phyloP scores from a whole-genome alignment of 2,888 invertebrate species.

The Drosophila borborema region DNA sequence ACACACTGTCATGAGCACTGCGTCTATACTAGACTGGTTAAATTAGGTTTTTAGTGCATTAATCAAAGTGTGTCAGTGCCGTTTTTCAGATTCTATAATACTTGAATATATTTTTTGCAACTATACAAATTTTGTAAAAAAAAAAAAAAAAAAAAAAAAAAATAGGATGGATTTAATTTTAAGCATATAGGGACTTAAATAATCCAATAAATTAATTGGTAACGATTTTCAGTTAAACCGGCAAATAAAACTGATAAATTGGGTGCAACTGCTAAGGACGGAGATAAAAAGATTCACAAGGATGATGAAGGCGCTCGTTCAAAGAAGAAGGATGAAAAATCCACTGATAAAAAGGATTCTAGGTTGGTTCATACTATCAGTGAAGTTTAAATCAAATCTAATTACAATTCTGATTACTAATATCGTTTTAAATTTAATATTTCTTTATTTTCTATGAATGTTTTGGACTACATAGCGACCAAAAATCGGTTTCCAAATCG shows the following conservation, averaged over 20 bases:
- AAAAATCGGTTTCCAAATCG: constrained; percentile 77
- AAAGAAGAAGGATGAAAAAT: constrained; percentile 85
- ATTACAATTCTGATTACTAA: constrained; percentile 19
- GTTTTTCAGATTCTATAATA: constrained; percentile 1
- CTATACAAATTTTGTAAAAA: too few species aligned
- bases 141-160: neutral
- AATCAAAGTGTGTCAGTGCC: constrained; percentile 10
- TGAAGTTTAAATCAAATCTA: too few species aligned
- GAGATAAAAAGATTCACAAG: constrained; percentile 74
- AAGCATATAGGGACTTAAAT: neutral
- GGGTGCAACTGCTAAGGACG: constrained; percentile 56
- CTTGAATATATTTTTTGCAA: neutral
- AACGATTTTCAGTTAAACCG: constrained; percentile 60
- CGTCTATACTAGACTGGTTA: neutral
- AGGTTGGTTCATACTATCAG: constrained; percentile 84
- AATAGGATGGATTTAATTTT: neutral
- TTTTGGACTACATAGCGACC: constrained; percentile 64
- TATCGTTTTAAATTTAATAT: neutral
- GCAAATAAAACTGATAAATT: constrained; percentile 58
- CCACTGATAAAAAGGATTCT: constrained; percentile 86
- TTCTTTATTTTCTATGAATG: constrained; percentile 9
- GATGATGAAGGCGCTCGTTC: constrained; percentile 67
- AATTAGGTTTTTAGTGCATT: neutral
- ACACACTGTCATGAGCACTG: neutral
- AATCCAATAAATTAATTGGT: constrained; percentile 9